Percentiles rank a stretch among this genome's conserved stretches.
phyloP scores from a whole-genome alignment of 2,797 vertebrate species.

The Garrulus glandarius region DNA sequence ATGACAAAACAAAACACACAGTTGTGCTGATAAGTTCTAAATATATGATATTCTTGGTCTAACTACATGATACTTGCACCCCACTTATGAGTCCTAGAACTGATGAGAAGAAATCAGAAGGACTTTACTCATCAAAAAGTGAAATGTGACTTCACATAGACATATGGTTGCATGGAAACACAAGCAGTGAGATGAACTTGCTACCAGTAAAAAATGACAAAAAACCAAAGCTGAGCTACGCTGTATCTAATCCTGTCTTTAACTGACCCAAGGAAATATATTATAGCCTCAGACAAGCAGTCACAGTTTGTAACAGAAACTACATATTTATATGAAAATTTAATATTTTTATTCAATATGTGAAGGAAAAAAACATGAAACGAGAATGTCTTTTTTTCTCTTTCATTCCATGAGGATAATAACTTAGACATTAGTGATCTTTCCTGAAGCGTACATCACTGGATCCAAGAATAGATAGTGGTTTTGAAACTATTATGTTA shows the following conservation, averaged over 20 bases:
- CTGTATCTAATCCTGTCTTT: neutral
- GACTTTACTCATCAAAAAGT: neutral
- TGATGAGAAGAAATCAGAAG: neutral
- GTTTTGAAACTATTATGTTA: neutral
- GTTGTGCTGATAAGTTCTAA: neutral
- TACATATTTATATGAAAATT: neutral
- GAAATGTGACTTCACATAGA: neutral
- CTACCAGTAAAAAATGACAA: neutral
- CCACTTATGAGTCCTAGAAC: neutral
- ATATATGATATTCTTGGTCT: neutral
- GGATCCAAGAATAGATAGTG: neutral
- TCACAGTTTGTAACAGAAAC: neutral
- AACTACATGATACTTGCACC: neutral
- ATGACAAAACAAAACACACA: neutral
- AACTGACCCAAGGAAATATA: neutral
- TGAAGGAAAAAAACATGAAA: neutral
- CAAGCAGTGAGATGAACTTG: neutral
- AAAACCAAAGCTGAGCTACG: fast-evolving
- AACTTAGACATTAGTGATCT: neutral
- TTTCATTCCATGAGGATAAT: neutral
- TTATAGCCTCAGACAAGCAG: neutral
- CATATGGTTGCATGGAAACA: neutral
- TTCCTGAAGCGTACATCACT: neutral
- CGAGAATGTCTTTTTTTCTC: neutral
- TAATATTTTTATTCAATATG: neutral